These are phyloP conservation scores for Mizuhopecten yessoensis DNA, from an alignment of 1,140 invertebrate species.

Conservation along the genomic window DNA sequence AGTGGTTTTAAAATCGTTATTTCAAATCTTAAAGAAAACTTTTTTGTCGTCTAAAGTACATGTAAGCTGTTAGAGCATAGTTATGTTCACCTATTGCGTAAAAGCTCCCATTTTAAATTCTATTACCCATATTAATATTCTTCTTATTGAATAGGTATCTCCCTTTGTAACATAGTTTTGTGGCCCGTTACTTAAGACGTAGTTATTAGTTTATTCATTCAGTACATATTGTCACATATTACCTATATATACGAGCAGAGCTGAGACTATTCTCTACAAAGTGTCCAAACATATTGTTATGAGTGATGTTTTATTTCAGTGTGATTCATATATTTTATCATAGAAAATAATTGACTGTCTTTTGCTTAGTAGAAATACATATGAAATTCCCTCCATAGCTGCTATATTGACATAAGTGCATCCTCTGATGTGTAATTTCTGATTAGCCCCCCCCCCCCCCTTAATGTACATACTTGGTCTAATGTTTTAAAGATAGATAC, in stretches of 20 bases:
- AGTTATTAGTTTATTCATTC: no score
- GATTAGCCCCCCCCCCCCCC: background rate
- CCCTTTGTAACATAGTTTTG: no score
- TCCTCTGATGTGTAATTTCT: background rate
- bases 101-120: background rate
- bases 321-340: background rate
- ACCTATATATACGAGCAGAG: no score
- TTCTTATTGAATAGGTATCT: background rate
- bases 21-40: background rate
- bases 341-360: no score
- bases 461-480: background rate
- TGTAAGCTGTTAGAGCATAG: background rate
- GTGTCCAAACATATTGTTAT: background rate
- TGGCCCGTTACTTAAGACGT: no score
- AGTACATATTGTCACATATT: no score
- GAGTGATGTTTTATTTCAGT: background rate
- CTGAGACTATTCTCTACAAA: background rate
- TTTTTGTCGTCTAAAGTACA: background rate
- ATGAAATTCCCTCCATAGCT: background rate
- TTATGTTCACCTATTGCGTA: background rate
- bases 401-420: background rate
- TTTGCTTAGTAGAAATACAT: background rate
- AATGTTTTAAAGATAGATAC: background rate
- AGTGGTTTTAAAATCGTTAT: background rate
- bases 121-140: background rate